These are phyloP conservation scores for Casuarius casuarius DNA, from an alignment of 2,113 vertebrate genomes.

Conservation along the genomic window DNA sequence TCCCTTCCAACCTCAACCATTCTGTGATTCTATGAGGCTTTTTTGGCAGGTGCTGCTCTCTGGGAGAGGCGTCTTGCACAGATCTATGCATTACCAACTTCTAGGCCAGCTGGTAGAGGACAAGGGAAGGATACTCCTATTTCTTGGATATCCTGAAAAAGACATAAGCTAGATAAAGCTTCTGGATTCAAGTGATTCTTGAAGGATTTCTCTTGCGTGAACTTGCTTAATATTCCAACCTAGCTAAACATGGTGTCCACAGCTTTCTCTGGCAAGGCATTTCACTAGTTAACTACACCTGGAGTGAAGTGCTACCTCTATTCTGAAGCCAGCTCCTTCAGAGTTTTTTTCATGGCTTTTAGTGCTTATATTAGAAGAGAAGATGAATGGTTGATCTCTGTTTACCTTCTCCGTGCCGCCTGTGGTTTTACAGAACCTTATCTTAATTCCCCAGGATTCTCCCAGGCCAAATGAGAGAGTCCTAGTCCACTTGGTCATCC, in stretches of 20 bases:
- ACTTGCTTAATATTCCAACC: not conserved
- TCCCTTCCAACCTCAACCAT: no score
- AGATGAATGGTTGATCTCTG: not conserved
- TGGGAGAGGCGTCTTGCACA: not conserved
- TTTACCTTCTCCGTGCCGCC: not conserved
- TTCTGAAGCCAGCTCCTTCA: not conserved
- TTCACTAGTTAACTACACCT: not conserved
- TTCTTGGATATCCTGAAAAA: not conserved
- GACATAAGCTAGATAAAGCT: not conserved
- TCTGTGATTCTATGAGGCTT: no score
- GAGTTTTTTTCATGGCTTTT: not conserved
- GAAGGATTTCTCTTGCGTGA: not conserved
- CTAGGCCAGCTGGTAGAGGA: not conserved
- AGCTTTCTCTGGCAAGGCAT: not conserved
- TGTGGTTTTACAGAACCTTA: not conserved
- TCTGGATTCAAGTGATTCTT: not conserved
- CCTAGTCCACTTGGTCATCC: not conserved
- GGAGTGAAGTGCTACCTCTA: not conserved
- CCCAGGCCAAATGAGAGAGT: not conserved
- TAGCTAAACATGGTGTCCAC: not conserved
- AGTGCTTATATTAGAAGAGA: not conserved
- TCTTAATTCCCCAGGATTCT: not conserved
- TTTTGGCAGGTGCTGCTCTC: not conserved
- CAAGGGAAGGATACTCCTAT: rapidly evolving
- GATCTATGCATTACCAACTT: not conserved